Base-by-base conservation (phyloP, 2,797 vertebrate species). In the Brachymystax lenok region DNA sequence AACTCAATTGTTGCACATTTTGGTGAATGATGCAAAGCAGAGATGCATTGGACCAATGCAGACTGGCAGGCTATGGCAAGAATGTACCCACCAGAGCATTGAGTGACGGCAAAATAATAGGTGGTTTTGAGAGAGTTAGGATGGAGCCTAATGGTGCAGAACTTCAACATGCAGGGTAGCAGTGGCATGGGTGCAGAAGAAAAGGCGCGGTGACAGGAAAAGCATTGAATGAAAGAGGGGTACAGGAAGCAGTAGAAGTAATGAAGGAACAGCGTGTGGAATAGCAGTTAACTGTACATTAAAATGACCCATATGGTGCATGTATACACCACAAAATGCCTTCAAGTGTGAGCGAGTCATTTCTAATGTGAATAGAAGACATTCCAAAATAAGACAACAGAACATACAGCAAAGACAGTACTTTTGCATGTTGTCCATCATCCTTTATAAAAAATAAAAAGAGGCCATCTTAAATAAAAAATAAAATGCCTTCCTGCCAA, bases 401-500 rank as follows among this genome's bases (percentile, higher is more conserved):
- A 59, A 61, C 28, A 21, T 10, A n/a, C n/a, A 40, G n/a, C 8
- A 13, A 59, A 59, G 16, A 17, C 19, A 3, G 56, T 40, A 13
- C 13, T 28, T 21, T 46, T 46, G 19, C 13, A 61, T 14, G 59
- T 63, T 52, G 5, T 30, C 73, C 2, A 63, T 35, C 59, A 56
- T 17, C 21, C 21, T 1, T 50, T 24, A 71, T 21, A 10, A 46
- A 17, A 3, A 19, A 33, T 19, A 33, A 6, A 69, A 46, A 35
- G 50, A 73, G 19, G 46, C 8, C n/a, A 64, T 12, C 28, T 1
- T 59, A 75, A n/a, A 46, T 19, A 51, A n/a, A n/a, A 46, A 46
- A 12, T 12, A 12, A 76, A 73, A 80, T 72, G 79, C 80, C 73
- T 80, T 79, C 75, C 86, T 87, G 85, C 84, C 85, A 88, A 86